phyloP scores from a whole-genome alignment of 1,140 invertebrate species.

The Drosophila nannoptera region DNA sequence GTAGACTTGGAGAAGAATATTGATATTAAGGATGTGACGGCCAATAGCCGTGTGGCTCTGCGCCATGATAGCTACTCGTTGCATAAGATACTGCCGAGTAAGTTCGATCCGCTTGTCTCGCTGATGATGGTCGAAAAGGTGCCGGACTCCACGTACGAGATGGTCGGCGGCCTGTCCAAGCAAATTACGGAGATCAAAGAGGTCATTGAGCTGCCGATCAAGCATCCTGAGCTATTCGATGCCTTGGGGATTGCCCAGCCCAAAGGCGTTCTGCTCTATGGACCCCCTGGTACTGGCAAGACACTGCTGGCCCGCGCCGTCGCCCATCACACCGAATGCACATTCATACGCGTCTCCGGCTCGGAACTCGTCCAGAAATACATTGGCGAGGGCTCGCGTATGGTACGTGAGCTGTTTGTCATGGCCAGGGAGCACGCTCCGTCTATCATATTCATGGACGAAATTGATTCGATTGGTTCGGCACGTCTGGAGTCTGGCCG shows the following conservation, averaged over 20 bases:
- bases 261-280: constrained; percentile 53
- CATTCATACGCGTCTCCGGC: constrained; percentile 83
- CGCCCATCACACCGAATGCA: constrained; percentile 89
- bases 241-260: constrained; percentile 53
- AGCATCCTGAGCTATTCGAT: constrained; percentile 51
- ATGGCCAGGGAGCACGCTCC: constrained; percentile 82
- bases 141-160: constrained; percentile 78
- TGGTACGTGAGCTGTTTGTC: constrained; percentile 70
- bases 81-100: constrained; percentile 45
- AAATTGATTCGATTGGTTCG: constrained; percentile 89
- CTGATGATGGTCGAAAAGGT: constrained; percentile 53
- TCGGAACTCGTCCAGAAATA: constrained; percentile 90
- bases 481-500: constrained; percentile 83
- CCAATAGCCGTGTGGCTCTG: constrained; percentile 96
- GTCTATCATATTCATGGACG: constrained; percentile 89
- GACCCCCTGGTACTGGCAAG: constrained; percentile 46
- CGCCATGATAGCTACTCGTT: constrained; percentile 39
- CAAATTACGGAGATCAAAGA: constrained; percentile 52
- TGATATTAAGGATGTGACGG: constrained; percentile 98
- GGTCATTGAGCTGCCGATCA: constrained; percentile 62
- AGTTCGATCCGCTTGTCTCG: constrained; percentile 49
- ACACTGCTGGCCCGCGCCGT: constrained; percentile 45
- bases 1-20: constrained; percentile 98
- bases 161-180: constrained; percentile 81
- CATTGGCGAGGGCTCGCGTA: constrained; percentile 87